These are phyloP conservation scores for Agonum fuliginosum DNA, from an alignment of 2,888 invertebrate species.

Conservation along the genomic window DNA sequence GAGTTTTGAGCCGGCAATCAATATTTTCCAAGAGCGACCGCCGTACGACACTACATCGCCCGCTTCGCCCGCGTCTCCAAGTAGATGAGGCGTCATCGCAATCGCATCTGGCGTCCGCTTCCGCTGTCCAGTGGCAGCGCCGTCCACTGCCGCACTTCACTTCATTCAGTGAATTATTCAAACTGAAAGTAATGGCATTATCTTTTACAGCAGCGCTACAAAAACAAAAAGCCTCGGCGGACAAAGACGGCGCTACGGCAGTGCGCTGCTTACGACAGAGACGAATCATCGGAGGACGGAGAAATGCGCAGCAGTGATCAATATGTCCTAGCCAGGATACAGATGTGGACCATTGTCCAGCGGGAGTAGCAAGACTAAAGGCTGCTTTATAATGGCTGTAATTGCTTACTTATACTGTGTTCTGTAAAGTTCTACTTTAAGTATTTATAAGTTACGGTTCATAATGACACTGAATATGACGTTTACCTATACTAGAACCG, in stretches of 20 bases:
- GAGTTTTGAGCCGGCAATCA: slow-evolving; percentile 74
- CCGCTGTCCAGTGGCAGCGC: slow-evolving; percentile 39
- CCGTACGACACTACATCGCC: slow-evolving; percentile 11
- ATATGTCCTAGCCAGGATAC: slow-evolving; percentile 59
- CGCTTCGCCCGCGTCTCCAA: slow-evolving; percentile 37
- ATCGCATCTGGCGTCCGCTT: slow-evolving; percentile 61
- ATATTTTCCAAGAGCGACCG: slow-evolving; percentile 68
- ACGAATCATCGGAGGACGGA: slow-evolving; percentile 61
- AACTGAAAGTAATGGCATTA: slow-evolving; percentile 67
- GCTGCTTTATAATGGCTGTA: no score
- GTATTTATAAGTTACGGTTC: no score
- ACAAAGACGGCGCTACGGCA: slow-evolving; percentile 48
- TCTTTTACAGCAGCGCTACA: slow-evolving; percentile 64
- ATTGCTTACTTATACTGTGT: no score
- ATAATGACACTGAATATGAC: no score
- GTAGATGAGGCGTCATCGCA: slow-evolving; percentile 63
- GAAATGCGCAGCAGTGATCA: slow-evolving; percentile 60
- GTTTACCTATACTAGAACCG: no score
- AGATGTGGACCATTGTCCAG: slow-evolving; percentile 52
- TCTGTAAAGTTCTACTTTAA: no score
- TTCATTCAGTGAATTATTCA: slow-evolving; percentile 66
- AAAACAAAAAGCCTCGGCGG: slow-evolving; percentile 57
- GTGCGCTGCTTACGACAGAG: slow-evolving; percentile 59
- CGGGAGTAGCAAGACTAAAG: background rate
- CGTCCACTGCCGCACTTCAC: slow-evolving; percentile 14